Percentiles rank a stretch among this genome's conserved stretches.
phyloP scores from a whole-genome alignment of 2,797 vertebrate species.

The Semaprochilodus insignis region DNA sequence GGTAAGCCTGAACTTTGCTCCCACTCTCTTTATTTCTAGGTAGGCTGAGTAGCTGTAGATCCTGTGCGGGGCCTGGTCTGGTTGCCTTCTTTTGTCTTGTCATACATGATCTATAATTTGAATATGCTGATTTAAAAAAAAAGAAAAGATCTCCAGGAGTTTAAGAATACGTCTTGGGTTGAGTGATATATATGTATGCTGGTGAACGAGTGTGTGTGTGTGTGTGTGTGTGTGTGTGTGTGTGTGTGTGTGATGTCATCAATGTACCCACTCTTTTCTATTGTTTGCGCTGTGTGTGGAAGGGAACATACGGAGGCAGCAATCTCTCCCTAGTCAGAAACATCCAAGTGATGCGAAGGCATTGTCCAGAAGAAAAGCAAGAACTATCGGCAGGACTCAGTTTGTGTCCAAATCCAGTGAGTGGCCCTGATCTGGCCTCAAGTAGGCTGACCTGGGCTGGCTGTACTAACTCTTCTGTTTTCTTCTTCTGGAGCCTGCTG shows the following conservation, averaged over 20 bases:
- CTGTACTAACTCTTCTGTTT: conserved; percentile 68
- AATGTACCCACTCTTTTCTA: conserved; percentile 25
- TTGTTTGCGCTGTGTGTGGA: conserved; percentile 56
- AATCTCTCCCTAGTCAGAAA: conserved; percentile 61
- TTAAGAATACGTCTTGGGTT: neutral
- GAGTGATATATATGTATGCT: neutral
- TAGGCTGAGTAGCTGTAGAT: conserved; percentile 35
- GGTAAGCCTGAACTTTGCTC: conserved; percentile 83
- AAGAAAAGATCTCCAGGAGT: too few species aligned
- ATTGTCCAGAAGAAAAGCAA: conserved; percentile 42
- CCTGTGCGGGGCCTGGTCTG: conserved; percentile 51
- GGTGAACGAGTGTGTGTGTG: neutral
- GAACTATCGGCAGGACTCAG: conserved; percentile 58
- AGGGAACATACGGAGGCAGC: conserved; percentile 33
- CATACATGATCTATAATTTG: neutral
- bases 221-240: conserved; percentile 28
- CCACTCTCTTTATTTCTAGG: conserved; percentile 53
- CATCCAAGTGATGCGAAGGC: conserved; percentile 40
- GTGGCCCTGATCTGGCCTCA: conserved; percentile 63
- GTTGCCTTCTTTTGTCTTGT: neutral
- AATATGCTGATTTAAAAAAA: neutral
- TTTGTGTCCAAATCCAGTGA: conserved; percentile 68
- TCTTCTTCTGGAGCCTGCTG: conserved; percentile 55
- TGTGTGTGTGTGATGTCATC: conserved; percentile 47
- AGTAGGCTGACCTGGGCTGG: conserved; percentile 60